phyloP scores from a whole-genome alignment of 1,140 invertebrate genomes.

The Aphaenogaster rudis region DNA sequence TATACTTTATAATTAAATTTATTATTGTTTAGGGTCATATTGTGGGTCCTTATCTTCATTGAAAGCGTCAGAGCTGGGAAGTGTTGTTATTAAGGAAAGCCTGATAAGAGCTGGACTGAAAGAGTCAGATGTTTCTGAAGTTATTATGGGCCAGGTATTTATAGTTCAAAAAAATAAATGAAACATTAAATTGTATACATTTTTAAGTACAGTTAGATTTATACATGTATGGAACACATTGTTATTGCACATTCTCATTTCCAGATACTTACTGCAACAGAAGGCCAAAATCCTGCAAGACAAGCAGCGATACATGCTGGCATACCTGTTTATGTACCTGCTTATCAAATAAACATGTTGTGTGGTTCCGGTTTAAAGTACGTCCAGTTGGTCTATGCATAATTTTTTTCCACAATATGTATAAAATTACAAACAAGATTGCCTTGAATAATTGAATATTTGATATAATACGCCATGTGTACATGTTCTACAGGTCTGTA shows the following conservation, averaged over 20 bases:
- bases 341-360: constrained; percentile 94
- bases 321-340: constrained; percentile 91
- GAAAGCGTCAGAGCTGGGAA: constrained; percentile 92
- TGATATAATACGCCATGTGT: background rate
- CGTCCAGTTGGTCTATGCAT: constrained; percentile 52
- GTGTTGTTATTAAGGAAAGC: constrained; percentile 92
- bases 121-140: constrained; percentile 92
- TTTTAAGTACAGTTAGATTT: constrained; percentile 19
- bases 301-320: constrained; percentile 93
- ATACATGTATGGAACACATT: background rate
- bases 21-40: constrained; percentile 88
- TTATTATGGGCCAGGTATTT: constrained; percentile 95
- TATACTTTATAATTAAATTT: constrained; percentile 35
- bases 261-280: constrained; percentile 90
- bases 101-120: constrained; percentile 89
- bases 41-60: constrained; percentile 91
- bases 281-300: constrained; percentile 95
- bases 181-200: background rate
- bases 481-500: constrained; percentile 88
- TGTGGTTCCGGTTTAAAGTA: constrained; percentile 95
- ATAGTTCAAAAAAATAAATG: constrained; percentile 17
- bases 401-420: background rate
- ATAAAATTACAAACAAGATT: background rate
- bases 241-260: constrained; percentile 26
- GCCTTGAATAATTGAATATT: background rate